These are phyloP conservation scores for Halcyon smyrnensis DNA, from an alignment of 2,797 vertebrate species.

Conservation along the genomic window DNA sequence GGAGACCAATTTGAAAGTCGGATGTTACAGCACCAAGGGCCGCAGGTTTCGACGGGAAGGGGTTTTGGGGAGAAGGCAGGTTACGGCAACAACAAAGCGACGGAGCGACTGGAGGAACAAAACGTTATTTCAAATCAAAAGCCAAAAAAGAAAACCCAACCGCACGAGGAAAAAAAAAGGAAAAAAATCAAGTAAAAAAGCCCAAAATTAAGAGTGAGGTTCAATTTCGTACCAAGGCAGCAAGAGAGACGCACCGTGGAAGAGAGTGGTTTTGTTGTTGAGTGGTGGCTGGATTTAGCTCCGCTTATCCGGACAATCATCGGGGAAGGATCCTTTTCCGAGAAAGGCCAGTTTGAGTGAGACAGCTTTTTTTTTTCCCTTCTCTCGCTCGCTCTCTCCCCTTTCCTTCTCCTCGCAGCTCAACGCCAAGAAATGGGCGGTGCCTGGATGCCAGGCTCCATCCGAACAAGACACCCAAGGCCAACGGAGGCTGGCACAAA, in stretches of 20 bases:
- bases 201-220: conserved; percentile 57
- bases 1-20: neutral
- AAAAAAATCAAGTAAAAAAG: neutral
- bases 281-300: conserved; percentile 71
- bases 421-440: conserved; percentile 78
- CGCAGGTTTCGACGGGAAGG: neutral
- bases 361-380: conserved; percentile 64
- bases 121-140: conserved; percentile 53
- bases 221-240: conserved; percentile 72
- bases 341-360: conserved; percentile 76
- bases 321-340: conserved; percentile 70
- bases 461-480: conserved; percentile 73
- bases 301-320: conserved; percentile 73
- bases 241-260: conserved; percentile 69
- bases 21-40: conserved; percentile 34
- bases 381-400: conserved; percentile 69
- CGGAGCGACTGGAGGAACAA: conserved; percentile 50
- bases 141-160: conserved; percentile 27
- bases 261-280: conserved; percentile 67
- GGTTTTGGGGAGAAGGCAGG: neutral
- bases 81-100: conserved; percentile 41
- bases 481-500: conserved; percentile 76
- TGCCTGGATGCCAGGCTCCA: conserved; percentile 78
- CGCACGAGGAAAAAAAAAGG: neutral
- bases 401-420: conserved; percentile 75